Evolutionary conservation across 2,113 vertebrate species (phyloP).

Genomic region (Nanorana parkeri): DNA sequence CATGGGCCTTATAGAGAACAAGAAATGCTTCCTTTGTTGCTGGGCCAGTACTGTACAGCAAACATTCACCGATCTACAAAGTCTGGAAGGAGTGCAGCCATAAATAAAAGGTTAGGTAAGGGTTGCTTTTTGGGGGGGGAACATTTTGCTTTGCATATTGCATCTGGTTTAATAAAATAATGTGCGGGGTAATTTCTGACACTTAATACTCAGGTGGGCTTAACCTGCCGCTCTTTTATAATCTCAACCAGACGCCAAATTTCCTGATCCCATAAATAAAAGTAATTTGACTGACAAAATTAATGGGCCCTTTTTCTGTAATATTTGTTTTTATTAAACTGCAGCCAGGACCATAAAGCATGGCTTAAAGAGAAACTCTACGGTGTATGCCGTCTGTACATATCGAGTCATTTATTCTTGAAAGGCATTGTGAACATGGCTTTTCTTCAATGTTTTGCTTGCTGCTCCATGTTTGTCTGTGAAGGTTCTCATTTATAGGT

Average conservation of each 20-base stretch:
- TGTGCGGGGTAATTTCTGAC: constrained; percentile 43
- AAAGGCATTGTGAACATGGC: too few relatives aligned
- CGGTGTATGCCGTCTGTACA: too few relatives aligned
- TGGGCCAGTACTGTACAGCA: neutral
- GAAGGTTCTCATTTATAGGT: too few relatives aligned
- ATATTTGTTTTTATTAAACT: constrained; percentile 48
- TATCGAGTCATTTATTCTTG: too few relatives aligned
- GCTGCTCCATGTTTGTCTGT: too few relatives aligned
- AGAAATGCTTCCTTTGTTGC: too few relatives aligned
- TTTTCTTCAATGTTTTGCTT: too few relatives aligned
- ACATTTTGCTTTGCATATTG: constrained; percentile 3
- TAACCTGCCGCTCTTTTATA: constrained; percentile 35
- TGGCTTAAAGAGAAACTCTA: neutral
- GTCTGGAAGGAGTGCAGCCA: neutral
- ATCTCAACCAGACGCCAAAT: constrained; percentile 51
- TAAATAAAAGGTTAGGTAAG: constrained; percentile 4
- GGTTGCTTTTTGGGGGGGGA: too few relatives aligned
- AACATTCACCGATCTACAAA: too few relatives aligned
- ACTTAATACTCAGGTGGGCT: constrained; percentile 43
- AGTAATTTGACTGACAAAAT: constrained; percentile 41
- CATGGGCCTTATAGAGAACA: too few relatives aligned
- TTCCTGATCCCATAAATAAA: constrained; percentile 53
- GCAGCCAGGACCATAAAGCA: neutral
- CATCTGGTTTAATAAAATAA: constrained; percentile 50
- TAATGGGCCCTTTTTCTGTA: constrained; percentile 30